Base-by-base conservation (phyloP, 2,797 vertebrate genomes). In the Pitangus sulphuratus region DNA sequence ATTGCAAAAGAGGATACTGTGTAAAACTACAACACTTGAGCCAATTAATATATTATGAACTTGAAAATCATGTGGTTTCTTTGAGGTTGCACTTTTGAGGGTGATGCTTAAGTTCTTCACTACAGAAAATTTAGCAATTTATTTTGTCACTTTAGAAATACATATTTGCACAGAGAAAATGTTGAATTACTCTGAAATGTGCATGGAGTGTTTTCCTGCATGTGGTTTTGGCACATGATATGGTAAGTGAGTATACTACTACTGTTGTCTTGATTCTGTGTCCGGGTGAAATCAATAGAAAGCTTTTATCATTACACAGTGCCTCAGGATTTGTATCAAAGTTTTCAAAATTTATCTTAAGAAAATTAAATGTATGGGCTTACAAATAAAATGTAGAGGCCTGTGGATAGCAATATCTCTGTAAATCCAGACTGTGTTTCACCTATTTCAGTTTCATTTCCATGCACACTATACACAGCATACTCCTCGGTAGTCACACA, bases 401-500 rank as follows among this genome's bases (percentile, higher is more conserved):
- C 19, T 66, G 25, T 45, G n/a, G 30, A 25, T 24, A 66, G 17
- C 5, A 45, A 11, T 15, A 26, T 57, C 57, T 77, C 15, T 56
- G 48, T 61, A 81, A 87, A 75, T 62, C 18, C 22, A 47, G n/a
- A 26, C 15, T 1, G 2, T 21, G 18, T 39, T 91, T 77, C 33
- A n/a, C 7, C 26, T 66, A 45, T 91, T 72, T 81, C 48, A 17
- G 31, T 74, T 79, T 70, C 4, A 20, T 66, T 83, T 89, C 48
- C 4, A 8, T 1, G 2, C 30, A 10, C 16, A 26, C 18, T 4
- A 5, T 44, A 56, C 0, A 12, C 13, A 21, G 28, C 14, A 6
- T 35, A 15, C 25, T 22, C 42, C 57, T 54, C 35, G n/a, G 30
- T 48, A 62, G 14, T 33, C 65, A 25, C 19, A 68, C 20, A 17